phyloP scores from a whole-genome alignment of 2,888 invertebrate species.

The Muschampia plurimacula region DNA sequence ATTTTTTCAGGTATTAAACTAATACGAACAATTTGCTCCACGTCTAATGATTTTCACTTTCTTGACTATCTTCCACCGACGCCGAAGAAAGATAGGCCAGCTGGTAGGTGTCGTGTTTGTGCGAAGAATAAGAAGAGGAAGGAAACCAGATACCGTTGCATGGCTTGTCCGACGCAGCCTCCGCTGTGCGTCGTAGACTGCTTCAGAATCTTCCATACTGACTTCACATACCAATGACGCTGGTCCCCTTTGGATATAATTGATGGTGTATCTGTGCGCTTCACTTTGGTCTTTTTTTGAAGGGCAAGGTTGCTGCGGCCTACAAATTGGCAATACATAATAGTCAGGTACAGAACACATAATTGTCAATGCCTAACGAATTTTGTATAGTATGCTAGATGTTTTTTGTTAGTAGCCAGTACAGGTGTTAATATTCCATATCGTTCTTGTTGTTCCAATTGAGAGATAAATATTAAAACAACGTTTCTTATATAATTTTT shows the following conservation, averaged over 20 bases:
- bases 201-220: neutral
- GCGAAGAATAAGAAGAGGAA: neutral
- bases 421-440: no score
- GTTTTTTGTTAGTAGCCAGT: no score
- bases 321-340: no score
- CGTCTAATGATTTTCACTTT: neutral
- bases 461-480: no score
- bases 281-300: no score
- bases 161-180: neutral
- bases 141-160: constrained; percentile 1
- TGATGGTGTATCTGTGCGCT: no score
- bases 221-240: neutral
- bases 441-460: no score
- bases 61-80: constrained; percentile 4
- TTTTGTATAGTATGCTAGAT: no score
- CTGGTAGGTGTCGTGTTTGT: neutral
- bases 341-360: no score
- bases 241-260: neutral
- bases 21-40: neutral
- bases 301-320: no score
- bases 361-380: no score
- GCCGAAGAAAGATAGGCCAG: neutral
- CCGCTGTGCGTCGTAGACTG: constrained; percentile 3
- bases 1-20: neutral
- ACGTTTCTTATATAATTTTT: no score